phyloP scores from a whole-genome alignment of 2,888 invertebrate genomes.

The Halictus ligatus region DNA sequence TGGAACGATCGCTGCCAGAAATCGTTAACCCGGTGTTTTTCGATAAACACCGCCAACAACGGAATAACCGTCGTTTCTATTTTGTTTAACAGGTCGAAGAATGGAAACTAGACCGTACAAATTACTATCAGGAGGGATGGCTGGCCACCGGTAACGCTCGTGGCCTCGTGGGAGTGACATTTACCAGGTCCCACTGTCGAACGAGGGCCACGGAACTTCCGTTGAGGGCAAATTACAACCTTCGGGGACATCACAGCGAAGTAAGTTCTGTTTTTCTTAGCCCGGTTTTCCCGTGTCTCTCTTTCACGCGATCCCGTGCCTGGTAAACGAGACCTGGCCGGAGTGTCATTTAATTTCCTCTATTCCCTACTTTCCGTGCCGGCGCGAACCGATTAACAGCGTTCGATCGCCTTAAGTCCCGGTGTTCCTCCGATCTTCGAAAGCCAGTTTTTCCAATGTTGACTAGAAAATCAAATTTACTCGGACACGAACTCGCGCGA shows the following conservation, averaged over 20 bases:
- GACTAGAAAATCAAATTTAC: constrained; percentile 15
- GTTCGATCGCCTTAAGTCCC: constrained; percentile 14
- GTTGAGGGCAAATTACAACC: constrained; percentile 97
- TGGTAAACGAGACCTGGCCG: not conserved
- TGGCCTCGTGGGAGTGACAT: constrained; percentile 98
- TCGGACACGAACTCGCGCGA: not conserved
- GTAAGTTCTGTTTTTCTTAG: constrained; percentile 86
- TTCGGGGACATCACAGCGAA: constrained; percentile 98
- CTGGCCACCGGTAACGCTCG: constrained; percentile 97
- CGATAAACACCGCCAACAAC: not conserved
- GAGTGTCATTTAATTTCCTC: constrained; percentile 17
- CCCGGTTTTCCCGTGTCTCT: not conserved
- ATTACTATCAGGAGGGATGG: constrained; percentile 99
- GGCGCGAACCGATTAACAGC: constrained; percentile 14
- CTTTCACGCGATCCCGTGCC: not conserved
- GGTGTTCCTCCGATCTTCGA: constrained; percentile 6
- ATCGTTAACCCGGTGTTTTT: not conserved
- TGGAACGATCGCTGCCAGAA: not conserved
- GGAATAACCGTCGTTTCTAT: constrained; percentile 38
- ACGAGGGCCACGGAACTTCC: constrained; percentile 93
- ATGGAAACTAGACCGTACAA: constrained; percentile 97
- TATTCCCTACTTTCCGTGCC: not conserved
- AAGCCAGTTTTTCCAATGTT: not conserved
- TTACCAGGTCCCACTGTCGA: constrained; percentile 96
- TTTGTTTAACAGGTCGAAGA: constrained; percentile 91